Conservation (phyloP, 2,888 invertebrate species). For the Cephus spinipes region DNA sequence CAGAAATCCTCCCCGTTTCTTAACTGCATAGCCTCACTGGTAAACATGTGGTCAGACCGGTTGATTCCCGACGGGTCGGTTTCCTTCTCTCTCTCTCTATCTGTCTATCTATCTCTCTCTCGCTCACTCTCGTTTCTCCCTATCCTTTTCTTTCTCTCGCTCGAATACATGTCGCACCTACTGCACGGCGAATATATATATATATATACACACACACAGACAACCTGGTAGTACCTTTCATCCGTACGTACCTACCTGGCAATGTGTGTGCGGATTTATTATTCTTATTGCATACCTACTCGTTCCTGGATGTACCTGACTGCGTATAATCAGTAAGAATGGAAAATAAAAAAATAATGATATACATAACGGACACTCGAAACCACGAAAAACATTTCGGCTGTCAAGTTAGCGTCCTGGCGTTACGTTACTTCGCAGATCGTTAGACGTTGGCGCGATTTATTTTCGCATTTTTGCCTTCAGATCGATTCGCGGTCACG, state of each 20-base stretch:
- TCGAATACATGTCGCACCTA: slow-evolving; percentile 8
- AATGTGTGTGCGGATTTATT: neutral
- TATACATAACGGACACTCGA: too few species aligned
- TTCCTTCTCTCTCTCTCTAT: neutral
- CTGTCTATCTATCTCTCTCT: slow-evolving; percentile 10
- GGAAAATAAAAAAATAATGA: too few species aligned
- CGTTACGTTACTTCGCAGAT: too few species aligned
- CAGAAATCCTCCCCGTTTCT: neutral
- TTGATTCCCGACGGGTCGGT: slow-evolving; percentile 39
- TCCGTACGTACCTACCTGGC: slow-evolving; percentile 10
- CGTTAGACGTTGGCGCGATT: too few species aligned
- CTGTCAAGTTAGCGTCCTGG: too few species aligned
- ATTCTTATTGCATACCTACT: too few species aligned
- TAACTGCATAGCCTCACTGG: slow-evolving; percentile 35
- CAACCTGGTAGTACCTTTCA: neutral
- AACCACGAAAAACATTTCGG: too few species aligned
- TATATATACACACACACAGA: neutral
- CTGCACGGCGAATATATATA: slow-evolving; percentile 1
- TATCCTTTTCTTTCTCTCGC: slow-evolving; percentile 7
- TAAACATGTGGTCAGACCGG: slow-evolving; percentile 62
- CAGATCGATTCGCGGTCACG: too few species aligned
- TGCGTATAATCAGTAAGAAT: too few species aligned
- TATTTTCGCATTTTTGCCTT: too few species aligned
- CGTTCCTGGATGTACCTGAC: too few species aligned
- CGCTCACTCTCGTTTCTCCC: slow-evolving; percentile 14